Conservation (phyloP, 2,888 invertebrate genomes). For the Aplocera efformata region DNA sequence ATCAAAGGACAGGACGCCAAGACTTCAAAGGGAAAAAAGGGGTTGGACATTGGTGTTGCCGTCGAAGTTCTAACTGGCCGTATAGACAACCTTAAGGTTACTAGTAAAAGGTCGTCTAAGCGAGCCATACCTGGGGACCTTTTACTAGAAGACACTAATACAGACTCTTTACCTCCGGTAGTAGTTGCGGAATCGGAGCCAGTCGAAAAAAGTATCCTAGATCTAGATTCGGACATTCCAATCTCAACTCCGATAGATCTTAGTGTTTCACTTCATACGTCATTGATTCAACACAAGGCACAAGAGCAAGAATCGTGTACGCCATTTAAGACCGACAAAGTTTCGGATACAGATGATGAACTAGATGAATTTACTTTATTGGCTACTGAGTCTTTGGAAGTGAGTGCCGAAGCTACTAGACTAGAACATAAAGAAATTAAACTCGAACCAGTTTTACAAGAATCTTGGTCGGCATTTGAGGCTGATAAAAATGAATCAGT, state of each 20-base stretch:
- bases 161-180: constrained; percentile 36
- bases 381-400: constrained; percentile 87
- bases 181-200: constrained; percentile 80
- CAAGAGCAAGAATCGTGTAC: constrained; percentile 31
- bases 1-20: constrained; percentile 87
- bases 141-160: constrained; percentile 82
- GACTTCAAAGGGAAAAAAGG: constrained; percentile 85
- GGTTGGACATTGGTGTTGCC: constrained; percentile 91
- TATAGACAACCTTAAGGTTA: constrained; percentile 86
- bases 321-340: constrained; percentile 23
- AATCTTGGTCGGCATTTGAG: constrained; percentile 85
- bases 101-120: constrained; percentile 74
- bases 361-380: constrained; percentile 89
- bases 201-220: constrained; percentile 84
- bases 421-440: constrained; percentile 64
- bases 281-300: constrained; percentile 71
- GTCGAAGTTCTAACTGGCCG: constrained; percentile 93
- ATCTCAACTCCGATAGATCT: constrained; percentile 86
- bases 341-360: constrained; percentile 77
- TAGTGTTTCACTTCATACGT: constrained; percentile 82
- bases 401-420: constrained; percentile 75
- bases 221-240: constrained; percentile 85
- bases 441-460: constrained; percentile 67
- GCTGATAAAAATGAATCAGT: constrained; percentile 70
- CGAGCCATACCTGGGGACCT: constrained; percentile 84